Percentiles rank a stretch among this genome's conserved stretches.
Conservation (phyloP, 2,888 invertebrate genomes). For the Nemurella pictetii region DNA sequence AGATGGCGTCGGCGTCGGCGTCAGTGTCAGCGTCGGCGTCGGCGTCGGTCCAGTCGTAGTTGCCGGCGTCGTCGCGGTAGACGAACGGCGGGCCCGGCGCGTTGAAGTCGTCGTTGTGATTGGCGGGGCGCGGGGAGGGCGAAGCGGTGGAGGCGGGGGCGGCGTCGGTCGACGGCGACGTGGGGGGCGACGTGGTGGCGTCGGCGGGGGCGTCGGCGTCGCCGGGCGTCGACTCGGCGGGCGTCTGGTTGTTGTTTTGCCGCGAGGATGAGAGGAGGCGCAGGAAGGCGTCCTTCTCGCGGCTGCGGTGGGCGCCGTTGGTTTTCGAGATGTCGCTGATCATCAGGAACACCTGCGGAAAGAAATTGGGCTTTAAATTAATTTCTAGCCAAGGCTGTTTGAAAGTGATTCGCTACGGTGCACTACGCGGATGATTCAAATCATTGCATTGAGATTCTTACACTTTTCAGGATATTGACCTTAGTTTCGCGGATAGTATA, state of each 20-base stretch:
- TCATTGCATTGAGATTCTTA: background rate
- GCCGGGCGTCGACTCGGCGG: background rate
- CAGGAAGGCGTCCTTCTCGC: slow-evolving; percentile 29
- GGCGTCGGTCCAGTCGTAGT: background rate
- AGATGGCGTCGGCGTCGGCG: background rate
- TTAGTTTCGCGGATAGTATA: background rate
- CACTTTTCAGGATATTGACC: background rate
- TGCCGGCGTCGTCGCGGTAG: background rate
- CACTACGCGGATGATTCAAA: too few relatives aligned
- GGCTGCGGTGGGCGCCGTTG: background rate
- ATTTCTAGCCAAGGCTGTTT: too few relatives aligned
- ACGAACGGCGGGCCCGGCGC: background rate
- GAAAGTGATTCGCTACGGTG: too few relatives aligned
- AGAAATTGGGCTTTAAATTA: background rate
- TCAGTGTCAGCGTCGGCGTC: background rate
- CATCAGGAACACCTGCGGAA: slow-evolving; percentile 31
- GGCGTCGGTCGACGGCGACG: background rate
- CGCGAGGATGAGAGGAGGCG: slow-evolving; percentile 17
- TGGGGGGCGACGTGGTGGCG: background rate
- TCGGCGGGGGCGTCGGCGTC: background rate
- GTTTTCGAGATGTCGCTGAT: slow-evolving; percentile 28
- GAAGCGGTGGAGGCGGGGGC: too few relatives aligned
- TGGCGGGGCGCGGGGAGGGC: background rate
- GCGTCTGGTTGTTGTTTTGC: background rate
- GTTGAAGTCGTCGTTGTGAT: background rate